Conservation (phyloP, 2,797 vertebrate genomes). For the Buceros bicornis region DNA sequence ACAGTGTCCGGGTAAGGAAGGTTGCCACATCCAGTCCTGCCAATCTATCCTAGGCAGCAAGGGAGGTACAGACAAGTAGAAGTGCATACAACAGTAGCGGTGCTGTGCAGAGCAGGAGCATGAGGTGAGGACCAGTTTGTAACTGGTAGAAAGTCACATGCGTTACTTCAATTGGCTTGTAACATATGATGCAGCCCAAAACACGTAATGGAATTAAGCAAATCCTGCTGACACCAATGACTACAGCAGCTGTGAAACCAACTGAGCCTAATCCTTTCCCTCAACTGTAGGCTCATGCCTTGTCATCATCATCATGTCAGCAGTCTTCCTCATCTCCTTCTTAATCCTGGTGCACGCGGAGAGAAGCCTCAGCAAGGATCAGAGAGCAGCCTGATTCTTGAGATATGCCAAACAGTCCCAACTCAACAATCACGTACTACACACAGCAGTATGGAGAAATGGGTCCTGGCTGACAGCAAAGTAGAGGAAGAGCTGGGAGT, state of each 20-base stretch:
- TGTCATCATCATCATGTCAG: neutral
- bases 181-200: neutral
- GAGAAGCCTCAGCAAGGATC: neutral
- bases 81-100: neutral
- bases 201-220: neutral
- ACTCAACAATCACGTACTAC: neutral
- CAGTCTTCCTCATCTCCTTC: neutral
- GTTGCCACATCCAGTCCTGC: neutral
- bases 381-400: neutral
- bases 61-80: neutral
- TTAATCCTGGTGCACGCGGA: neutral
- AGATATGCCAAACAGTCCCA: neutral
- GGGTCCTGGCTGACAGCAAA: neutral
- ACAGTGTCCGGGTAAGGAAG: neutral
- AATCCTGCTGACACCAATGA: neutral
- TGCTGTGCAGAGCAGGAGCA: neutral
- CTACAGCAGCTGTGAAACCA: neutral
- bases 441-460: neutral
- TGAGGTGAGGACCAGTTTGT: neutral
- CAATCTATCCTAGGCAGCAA: neutral
- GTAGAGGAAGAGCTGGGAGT: neutral
- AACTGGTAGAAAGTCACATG: neutral
- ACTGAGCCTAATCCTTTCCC: neutral
- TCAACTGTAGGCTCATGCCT: neutral
- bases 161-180: neutral